These are phyloP conservation scores for Pandemis corylana DNA, from an alignment of 2,888 invertebrate genomes.

Conservation along the genomic window DNA sequence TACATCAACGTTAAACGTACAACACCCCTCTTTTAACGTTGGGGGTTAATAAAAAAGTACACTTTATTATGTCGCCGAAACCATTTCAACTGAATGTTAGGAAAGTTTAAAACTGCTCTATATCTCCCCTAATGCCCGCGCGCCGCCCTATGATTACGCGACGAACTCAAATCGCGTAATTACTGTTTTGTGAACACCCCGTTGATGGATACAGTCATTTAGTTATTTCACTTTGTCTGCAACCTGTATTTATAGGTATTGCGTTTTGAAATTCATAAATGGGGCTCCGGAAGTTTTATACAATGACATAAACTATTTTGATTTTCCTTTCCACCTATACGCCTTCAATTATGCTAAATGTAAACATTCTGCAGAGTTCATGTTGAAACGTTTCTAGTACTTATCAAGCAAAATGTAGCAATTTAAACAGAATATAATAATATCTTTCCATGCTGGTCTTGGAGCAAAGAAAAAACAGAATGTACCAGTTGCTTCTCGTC, in stretches of 20 bases:
- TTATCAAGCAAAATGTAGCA: too few species aligned
- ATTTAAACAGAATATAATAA: too few species aligned
- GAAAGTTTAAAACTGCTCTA: constrained; percentile 5
- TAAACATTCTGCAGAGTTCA: too few species aligned
- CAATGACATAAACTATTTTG: neutral
- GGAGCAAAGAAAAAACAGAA: too few species aligned
- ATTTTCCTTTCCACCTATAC: too few species aligned
- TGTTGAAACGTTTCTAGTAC: too few species aligned
- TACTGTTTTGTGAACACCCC: constrained; percentile 71
- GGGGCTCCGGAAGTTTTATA: neutral
- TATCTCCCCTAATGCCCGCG: constrained; percentile 75
- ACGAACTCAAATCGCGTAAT: constrained; percentile 77
- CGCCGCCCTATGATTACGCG: constrained; percentile 73
- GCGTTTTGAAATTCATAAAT: neutral
- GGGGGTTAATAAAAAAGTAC: neutral
- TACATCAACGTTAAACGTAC: too few species aligned
- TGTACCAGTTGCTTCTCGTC: too few species aligned
- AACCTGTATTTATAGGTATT: constrained; percentile 1
- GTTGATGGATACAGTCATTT: constrained; percentile 69
- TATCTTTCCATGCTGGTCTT: too few species aligned
- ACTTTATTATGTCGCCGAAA: neutral
- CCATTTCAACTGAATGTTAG: neutral
- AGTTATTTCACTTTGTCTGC: constrained; percentile 49
- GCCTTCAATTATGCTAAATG: too few species aligned
- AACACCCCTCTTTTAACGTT: too few species aligned